These are phyloP conservation scores for Triplophysa rosa DNA, from an alignment of 2,113 vertebrate species.

Conservation along the genomic window DNA sequence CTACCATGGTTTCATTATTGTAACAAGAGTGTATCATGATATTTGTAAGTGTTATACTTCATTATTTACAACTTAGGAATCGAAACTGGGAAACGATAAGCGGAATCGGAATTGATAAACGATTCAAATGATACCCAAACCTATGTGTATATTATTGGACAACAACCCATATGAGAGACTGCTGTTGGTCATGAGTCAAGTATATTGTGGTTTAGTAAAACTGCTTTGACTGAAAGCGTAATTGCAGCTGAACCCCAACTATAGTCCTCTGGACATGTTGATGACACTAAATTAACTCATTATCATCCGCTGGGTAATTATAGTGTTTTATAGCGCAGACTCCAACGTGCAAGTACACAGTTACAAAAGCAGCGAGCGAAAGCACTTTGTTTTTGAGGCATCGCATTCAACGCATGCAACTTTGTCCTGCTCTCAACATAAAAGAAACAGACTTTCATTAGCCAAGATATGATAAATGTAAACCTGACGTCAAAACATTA, in stretches of 20 bases:
- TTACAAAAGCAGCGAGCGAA: neutral
- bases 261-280: slow-evolving; percentile 1
- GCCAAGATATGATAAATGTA: neutral
- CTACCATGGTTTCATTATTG: too few relatives aligned
- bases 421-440: neutral
- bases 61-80: too few relatives aligned
- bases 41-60: too few relatives aligned
- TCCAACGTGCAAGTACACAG: neutral
- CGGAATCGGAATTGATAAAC: too few relatives aligned
- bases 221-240: neutral
- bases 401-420: neutral
- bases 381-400: neutral
- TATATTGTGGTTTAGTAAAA: neutral
- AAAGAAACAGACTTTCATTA: neutral
- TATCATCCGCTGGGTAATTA: slow-evolving; percentile 31
- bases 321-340: neutral
- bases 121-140: too few relatives aligned
- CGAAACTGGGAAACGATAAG: too few relatives aligned
- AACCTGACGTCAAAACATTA: neutral
- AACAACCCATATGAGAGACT: neutral
- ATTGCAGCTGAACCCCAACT: slow-evolving; percentile 15
- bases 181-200: neutral
- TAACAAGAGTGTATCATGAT: too few relatives aligned
- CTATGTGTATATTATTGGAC: neutral
- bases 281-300: slow-evolving; percentile 28